Evolutionary conservation across 2,888 invertebrate species (phyloP), one percentile per base, ranked within the genome.

Genomic region (Agrochola circellaris): DNA sequence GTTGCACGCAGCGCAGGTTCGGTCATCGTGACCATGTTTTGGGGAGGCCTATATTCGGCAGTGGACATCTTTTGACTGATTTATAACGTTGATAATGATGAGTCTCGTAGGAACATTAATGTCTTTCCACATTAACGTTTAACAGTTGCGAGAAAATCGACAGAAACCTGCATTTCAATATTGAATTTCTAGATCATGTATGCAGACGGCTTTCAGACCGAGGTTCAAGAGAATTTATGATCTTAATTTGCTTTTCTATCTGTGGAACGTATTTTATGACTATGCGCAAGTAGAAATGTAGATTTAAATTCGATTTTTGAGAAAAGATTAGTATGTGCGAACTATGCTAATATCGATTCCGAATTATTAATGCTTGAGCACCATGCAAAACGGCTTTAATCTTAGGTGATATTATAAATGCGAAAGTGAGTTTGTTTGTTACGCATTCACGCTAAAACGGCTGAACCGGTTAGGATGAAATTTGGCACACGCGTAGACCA

Each of bases 221-320:
- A 26, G 23, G 23, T 51, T 15, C 23, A n/a, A 26, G 58, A 30
- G 75, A 76, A 76, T 77, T 60, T 76, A 77, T 65, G 48, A 7
- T 38, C 30, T 65, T 65, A 60, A 66, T 76, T 77, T 76, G 38
- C 58, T 76, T 76, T 76, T 45, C 17, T 45, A n/a, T 30, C n/a
- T 15, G 20, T 20, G 38, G 30, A 9, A 26, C 15, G 48, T 60
- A 42, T 60, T 58, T 76, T 58, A 65, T 65, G 20, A 38, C 30
- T 9, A 7, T 3, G 23, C 0, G 61, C 42, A 17, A 75, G 45
- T 26, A 62, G 26, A 20, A 26, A 75, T 56, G 4, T 23, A 7
- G 45, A 34, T 48, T 56, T 75, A 34, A 75, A 51, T 26, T 17
- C 26, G 26, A 26, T 9, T 9, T 15, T 67, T 13, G 26, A 0